Evolutionary conservation across 2,113 vertebrate genomes (phyloP), one percentile per base, ranked within the genome.

Genomic region (Otocyon megalotis): DNA sequence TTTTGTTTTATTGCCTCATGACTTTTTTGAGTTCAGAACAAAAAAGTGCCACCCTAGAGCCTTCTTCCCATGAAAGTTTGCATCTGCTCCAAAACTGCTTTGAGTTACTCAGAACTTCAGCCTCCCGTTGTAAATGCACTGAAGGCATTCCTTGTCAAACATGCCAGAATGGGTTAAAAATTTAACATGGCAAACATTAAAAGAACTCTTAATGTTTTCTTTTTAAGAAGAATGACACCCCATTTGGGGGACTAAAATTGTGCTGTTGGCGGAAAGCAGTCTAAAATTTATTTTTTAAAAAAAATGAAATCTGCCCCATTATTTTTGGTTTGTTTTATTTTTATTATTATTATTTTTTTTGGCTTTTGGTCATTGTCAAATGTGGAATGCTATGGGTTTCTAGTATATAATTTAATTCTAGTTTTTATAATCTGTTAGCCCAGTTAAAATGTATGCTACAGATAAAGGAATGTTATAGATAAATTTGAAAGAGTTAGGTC

Each of bases 1-100:
- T 98, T 99, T 99, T 99, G 98, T 99, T 99, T 99, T 99, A 98
- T 99, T 99, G 98, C 99, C 98, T 99, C 99, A 99, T 99, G 99
- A 99, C 99, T 99, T 99, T 99, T 99, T 99, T 99, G 99, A 99
- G 99, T 99, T 99, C 98, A 98, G 98, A 99, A 99, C 99, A 99
- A 99, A 99, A 99, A 99, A 99, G 99, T 99, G 99, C 99, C 99
- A 99, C 98, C 99, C 96, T 99, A 98, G 98, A 98, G 97, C 97
- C 98, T 98, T 98, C 98, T 98, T 98, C 98, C 98, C 98, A 98
- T 99, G 98, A 99, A 98, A 99, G 98, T 98, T 99, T 99, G 99
- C 99, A 98, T 98, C 98, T 98, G 97, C 98, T 99, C 98, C 98
- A 98, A 99, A 99, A 98, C 99, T 99, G 99, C 98, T 98, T 99